Evolutionary conservation across 2,888 invertebrate genomes (phyloP).

Genomic region (Calameuta pallipes): DNA sequence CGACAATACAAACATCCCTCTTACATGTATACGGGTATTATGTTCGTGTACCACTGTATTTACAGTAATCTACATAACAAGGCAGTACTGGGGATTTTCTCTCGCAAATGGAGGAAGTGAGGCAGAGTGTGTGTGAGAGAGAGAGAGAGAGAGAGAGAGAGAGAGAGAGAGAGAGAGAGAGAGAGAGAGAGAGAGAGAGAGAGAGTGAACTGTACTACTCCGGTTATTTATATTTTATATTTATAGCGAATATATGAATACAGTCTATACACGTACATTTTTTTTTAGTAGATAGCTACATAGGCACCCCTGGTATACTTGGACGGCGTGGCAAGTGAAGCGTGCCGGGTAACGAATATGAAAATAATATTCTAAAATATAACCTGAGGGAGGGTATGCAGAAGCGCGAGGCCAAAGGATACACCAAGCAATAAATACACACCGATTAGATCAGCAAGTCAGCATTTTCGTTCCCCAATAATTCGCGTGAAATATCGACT

Average conservation of each 20-base stretch:
- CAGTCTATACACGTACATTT: too few species aligned
- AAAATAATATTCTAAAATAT: conserved; percentile 27
- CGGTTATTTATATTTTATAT: too few species aligned
- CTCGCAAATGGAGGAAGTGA: too few species aligned
- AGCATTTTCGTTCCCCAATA: conserved; percentile 46
- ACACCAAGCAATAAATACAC: conserved; percentile 42
- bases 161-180: too few species aligned
- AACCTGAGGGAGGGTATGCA: neutral
- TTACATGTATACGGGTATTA: neutral
- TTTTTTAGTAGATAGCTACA: neutral
- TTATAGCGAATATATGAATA: too few species aligned
- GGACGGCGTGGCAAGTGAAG: conserved; percentile 13
- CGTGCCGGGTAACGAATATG: conserved; percentile 27
- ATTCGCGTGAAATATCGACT: conserved; percentile 45
- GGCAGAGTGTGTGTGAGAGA: too few species aligned
- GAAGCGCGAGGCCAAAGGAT: conserved; percentile 23
- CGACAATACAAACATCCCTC: conserved; percentile 7
- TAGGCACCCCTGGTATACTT: neutral
- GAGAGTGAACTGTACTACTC: too few species aligned
- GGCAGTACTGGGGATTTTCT: too few species aligned
- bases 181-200: too few species aligned
- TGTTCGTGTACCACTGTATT: too few species aligned
- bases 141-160: too few species aligned
- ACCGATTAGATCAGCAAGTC: conserved; percentile 47
- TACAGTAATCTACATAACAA: too few species aligned